These are phyloP conservation scores for Orientallactaga sibirica DNA, from an alignment of 2,797 vertebrate genomes.

Conservation along the genomic window DNA sequence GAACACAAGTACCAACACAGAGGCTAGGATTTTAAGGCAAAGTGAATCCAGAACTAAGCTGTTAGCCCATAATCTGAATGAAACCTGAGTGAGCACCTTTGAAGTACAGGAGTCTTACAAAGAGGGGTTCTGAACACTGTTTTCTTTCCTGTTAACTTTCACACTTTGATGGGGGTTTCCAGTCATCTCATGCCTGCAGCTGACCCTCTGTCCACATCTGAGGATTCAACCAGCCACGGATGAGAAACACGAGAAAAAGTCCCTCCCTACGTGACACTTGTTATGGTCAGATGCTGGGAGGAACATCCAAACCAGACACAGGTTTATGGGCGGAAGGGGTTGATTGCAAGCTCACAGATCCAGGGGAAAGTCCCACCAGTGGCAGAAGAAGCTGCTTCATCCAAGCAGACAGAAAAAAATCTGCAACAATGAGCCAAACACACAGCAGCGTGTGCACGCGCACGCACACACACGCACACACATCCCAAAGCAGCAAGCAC, in stretches of 20 bases:
- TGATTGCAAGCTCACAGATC: too few species aligned
- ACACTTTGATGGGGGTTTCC: not conserved
- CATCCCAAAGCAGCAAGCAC: too few species aligned
- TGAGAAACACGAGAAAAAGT: not conserved
- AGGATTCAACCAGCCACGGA: not conserved
- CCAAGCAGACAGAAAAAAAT: too few species aligned
- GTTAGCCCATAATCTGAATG: not conserved
- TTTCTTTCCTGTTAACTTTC: not conserved
- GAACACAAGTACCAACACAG: fast-evolving
- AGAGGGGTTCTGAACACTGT: not conserved
- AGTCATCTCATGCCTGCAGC: not conserved
- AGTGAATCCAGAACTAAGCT: not conserved
- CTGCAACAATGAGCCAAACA: too few species aligned
- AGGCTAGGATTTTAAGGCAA: not conserved
- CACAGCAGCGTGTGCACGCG: too few species aligned
- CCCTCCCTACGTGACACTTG: not conserved
- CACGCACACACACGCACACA: too few species aligned
- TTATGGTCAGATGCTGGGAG: too few species aligned
- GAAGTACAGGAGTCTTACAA: not conserved
- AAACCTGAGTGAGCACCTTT: not conserved
- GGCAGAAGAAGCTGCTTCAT: too few species aligned
- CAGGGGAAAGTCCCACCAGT: too few species aligned
- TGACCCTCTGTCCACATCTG: not conserved
- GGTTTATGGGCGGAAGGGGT: too few species aligned
- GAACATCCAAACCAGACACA: too few species aligned